These are phyloP conservation scores for Myoxocephalus aenaeus DNA, from an alignment of 2,797 vertebrate species.

Conservation along the genomic window DNA sequence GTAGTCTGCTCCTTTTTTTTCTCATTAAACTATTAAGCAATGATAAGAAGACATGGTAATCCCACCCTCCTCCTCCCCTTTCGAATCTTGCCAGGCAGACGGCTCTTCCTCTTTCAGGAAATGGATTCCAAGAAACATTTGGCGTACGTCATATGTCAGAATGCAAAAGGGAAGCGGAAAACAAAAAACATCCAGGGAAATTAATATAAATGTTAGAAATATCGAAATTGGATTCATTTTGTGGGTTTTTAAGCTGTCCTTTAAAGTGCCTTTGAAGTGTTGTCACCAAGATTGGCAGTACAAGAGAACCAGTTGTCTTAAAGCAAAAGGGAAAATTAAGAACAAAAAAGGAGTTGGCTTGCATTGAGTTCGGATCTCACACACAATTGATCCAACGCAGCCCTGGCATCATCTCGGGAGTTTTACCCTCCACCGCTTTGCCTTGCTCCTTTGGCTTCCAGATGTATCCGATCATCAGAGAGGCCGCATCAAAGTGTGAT, in stretches of 20 bases:
- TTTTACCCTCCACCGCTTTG: no score
- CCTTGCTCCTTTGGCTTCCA: no score
- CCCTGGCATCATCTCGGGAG: no score
- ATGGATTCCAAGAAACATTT: conserved; percentile 56
- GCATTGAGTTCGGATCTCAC: no score
- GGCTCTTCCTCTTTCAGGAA: conserved; percentile 25
- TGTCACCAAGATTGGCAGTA: conserved; percentile 17
- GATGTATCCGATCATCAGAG: no score
- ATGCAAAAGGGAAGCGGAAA: not conserved
- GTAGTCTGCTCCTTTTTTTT: conserved; percentile 39
- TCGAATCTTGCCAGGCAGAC: conserved; percentile 33
- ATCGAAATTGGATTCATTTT: conserved; percentile 19
- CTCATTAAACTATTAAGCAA: conserved; percentile 56
- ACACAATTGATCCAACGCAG: no score
- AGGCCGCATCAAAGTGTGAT: not conserved
- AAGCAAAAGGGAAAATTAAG: conserved; percentile 1
- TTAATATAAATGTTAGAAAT: conserved; percentile 22
- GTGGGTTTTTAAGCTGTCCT: conserved; percentile 16
- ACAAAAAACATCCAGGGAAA: conserved; percentile 8
- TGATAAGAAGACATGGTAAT: conserved; percentile 42
- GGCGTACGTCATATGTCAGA: conserved; percentile 52
- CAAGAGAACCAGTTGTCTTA: conserved; percentile 1
- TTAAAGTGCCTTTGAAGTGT: conserved; percentile 28
- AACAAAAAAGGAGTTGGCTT: not conserved
- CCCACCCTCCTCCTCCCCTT: conserved; percentile 21